Conservation (phyloP, 2,113 vertebrate species). For the Ammospiza nelsoni region DNA sequence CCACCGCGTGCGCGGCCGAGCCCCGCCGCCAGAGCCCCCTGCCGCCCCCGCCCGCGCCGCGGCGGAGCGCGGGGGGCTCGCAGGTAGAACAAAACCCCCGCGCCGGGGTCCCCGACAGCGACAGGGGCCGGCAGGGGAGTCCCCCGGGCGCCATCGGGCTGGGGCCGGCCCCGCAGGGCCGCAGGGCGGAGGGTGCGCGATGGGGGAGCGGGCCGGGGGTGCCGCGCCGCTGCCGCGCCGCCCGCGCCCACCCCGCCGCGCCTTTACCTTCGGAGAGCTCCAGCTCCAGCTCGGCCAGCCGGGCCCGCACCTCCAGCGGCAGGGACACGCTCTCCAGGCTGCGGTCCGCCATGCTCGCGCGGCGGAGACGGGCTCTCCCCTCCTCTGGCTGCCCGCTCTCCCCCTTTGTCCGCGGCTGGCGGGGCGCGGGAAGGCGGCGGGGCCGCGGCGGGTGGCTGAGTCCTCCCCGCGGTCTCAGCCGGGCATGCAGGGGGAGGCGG, state of each 20-base stretch:
- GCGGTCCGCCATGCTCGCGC: no score
- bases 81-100: constrained; percentile 14
- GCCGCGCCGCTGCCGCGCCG: neutral
- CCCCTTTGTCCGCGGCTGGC: no score
- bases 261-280: neutral
- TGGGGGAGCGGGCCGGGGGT: neutral
- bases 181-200: neutral
- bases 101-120: neutral
- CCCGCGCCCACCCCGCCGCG: neutral
- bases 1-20: neutral
- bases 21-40: neutral
- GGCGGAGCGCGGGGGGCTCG: neutral
- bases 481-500: neutral
- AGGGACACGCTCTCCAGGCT: no score
- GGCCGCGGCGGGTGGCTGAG: neutral
- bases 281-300: neutral
- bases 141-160: neutral
- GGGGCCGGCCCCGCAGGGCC: neutral
- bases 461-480: constrained; percentile 38
- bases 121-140: neutral
- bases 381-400: no score
- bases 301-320: neutral
- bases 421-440: no score
- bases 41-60: constrained; percentile 1
- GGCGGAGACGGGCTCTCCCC: no score